Conservation (phyloP, 1,140 invertebrate species). For the Battus philenor region DNA sequence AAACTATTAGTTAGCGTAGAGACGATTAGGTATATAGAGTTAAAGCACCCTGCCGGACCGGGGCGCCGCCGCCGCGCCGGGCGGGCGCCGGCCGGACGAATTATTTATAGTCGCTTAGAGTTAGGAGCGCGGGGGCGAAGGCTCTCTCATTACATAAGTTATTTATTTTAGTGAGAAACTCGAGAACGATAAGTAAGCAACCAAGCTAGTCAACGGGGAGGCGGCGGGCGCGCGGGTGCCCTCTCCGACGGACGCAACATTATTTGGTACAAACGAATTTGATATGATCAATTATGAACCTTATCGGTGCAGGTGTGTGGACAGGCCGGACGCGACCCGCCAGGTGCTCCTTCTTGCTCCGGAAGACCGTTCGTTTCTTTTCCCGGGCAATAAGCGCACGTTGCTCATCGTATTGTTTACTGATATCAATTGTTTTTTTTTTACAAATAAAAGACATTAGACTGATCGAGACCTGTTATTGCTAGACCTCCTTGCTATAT, state of each 20-base stretch:
- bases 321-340: too few species aligned
- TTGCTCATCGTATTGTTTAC: slow-evolving; percentile 64
- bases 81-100: slow-evolving; percentile 69
- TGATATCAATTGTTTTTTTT: slow-evolving; percentile 64
- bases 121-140: slow-evolving; percentile 24
- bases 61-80: too few species aligned
- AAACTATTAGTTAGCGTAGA: slow-evolving; percentile 67
- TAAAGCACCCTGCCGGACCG: slow-evolving; percentile 27
- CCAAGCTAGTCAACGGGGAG: slow-evolving; percentile 69
- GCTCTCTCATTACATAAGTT: slow-evolving; percentile 64
- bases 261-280: slow-evolving; percentile 66
- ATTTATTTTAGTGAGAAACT: slow-evolving; percentile 72
- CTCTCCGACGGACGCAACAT: slow-evolving; percentile 33
- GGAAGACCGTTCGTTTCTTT: slow-evolving; percentile 65
- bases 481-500: background rate
- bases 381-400: slow-evolving; percentile 70
- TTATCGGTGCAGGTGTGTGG: slow-evolving; percentile 50
- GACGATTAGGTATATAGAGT: slow-evolving; percentile 59
- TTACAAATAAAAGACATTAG: slow-evolving; percentile 72
- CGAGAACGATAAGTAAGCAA: slow-evolving; percentile 63
- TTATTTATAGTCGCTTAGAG: slow-evolving; percentile 53
- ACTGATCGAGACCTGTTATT: too few species aligned
- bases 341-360: slow-evolving; percentile 62
- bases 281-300: slow-evolving; percentile 42
- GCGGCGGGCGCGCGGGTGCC: slow-evolving; percentile 24